Base-by-base conservation (phyloP, 1,140 invertebrate species). In the Lepidurus couesii region DNA sequence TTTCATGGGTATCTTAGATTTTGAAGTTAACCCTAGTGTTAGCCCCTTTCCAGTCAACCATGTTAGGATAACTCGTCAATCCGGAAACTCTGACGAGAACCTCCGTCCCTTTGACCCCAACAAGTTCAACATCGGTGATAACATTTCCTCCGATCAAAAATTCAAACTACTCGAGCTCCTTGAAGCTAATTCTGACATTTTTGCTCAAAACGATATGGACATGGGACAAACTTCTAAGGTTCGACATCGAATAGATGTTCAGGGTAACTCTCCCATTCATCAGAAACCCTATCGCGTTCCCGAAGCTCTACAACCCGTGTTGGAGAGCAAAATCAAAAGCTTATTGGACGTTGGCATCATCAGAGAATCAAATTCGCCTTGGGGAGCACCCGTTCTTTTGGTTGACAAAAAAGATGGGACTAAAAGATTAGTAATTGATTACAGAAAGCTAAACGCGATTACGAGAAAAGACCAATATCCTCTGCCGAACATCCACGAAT, bases 401-500 rank as follows among this genome's bases (percentile, higher is more conserved):
- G 77, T 74, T 0, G 0, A 24, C 0, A 74, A 78, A 21, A 78
- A 78, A n/a, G 73, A n/a, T 3, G 53, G 77, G 45, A 43, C 76
- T 5, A 76, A 81, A 10, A 45, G 86, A 7, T 82, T 87, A 42
- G 86, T 85, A 79, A 80, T 87, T 0, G 86, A 88, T 80, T 87
- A 82, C 73, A 53, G 85, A 8, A 16, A 76, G 21, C 74, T 86
- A 6, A 88, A 88, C 81, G n/a, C 34, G 0, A 76, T 83, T 4
- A 88, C 85, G 0, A 83, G 81, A 44, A 76, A 81, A 75, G 85
- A 88, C 78, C 79, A 79, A 24, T 88, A 83, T 80, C 87, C 88
- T 0, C 77, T 89, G 10, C 87, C 87, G 10, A 82, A 82, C 8
- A 85, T 88, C n/a, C 83, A 85, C 21, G 84, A 86, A n/a, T 84